Base-by-base conservation (phyloP, 2,797 vertebrate species). In the Xenopus petersii region DNA sequence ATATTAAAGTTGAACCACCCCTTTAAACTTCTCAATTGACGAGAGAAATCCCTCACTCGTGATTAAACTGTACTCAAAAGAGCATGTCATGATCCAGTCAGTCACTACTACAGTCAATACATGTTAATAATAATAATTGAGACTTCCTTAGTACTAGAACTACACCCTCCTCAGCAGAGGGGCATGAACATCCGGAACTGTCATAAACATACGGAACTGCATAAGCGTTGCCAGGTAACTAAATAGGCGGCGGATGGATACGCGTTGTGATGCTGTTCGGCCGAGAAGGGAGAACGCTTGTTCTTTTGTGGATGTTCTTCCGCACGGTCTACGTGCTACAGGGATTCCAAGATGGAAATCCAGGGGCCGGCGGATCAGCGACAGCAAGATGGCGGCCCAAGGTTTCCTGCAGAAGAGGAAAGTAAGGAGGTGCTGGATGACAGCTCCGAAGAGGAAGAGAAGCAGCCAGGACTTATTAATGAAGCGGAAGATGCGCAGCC, bases 271-370 rank as follows among this genome's bases (percentile, higher is more conserved):
- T 9, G 16, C 16, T 56, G 0, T 30, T 56, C 12, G 4, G 55
- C 8, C n/a, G 8, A 26, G 49, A 30, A 26, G 3, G 11, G 2
- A 1, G 58, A 10, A 12, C 6, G 58, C 5, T 10, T 17, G 11
- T 4, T 15, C 12, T n/a, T 8, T 6, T 5, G 65, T 59, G 26
- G 2, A 30, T 30, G 82, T 84, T 83, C 85, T 84, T 75, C 82
- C 82, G 70, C 86, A 55, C 77, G 74, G 5, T 77, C 86, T 86
- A 83, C 83, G 90, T 91, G 94, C 94, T 95, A 95, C 94, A 94
- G 93, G 93, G 93, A 94, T 89, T 94, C 94, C 91, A 94, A 96
- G 91, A 98, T 98, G 96, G 95, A 97, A 94, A 94, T 94, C 78
- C 94, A 96, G 91, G 94, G 93, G 92, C 92, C 93, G 87, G 88